A percentile compares a stretch with the other conserved stretches of the same genome.
These are phyloP conservation scores for Aradus depressus DNA, from an alignment of 2,888 invertebrate genomes.

Conservation along the genomic window DNA sequence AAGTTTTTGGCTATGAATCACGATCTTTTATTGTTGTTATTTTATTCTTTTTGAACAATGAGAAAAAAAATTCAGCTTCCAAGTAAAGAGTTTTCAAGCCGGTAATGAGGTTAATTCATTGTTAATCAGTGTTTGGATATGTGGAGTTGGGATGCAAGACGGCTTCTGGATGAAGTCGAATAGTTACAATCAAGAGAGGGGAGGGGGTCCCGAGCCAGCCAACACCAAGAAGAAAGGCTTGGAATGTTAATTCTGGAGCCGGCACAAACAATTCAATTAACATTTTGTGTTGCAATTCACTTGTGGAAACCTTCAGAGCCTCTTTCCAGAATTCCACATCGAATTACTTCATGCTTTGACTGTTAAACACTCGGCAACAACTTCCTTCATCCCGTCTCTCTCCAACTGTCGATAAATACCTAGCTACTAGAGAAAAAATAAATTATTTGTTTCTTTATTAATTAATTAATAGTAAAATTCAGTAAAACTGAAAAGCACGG, in stretches of 20 bases:
- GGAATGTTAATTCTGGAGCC: slow-evolving; percentile 28
- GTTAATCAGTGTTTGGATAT: slow-evolving; percentile 3
- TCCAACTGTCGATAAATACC: too few species aligned
- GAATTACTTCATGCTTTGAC: slow-evolving; percentile 27
- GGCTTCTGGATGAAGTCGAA: slow-evolving; percentile 21
- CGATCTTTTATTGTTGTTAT: too few species aligned
- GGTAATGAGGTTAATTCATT: not conserved
- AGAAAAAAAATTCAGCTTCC: too few species aligned
- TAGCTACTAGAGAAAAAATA: too few species aligned
- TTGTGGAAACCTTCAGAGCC: slow-evolving; percentile 14
- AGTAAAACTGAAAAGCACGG: too few species aligned
- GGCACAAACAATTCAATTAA: slow-evolving; percentile 29
- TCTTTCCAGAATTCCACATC: slow-evolving; percentile 25
- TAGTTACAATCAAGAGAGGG: slow-evolving; percentile 25
- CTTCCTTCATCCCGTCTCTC: too few species aligned
- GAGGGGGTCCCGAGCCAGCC: too few species aligned
- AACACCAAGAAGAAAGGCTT: slow-evolving; percentile 25
- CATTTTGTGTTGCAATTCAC: slow-evolving; percentile 29
- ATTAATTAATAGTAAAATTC: too few species aligned
- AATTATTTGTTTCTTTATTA: too few species aligned
- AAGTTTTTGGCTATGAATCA: too few species aligned
- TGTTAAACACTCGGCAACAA: slow-evolving; percentile 21
- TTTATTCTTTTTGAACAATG: too few species aligned
- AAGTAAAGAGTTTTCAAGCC: too few species aligned
- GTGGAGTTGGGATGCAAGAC: slow-evolving; percentile 12